Conservation (phyloP, 2,888 invertebrate species). For the Phorcus lineatus region DNA sequence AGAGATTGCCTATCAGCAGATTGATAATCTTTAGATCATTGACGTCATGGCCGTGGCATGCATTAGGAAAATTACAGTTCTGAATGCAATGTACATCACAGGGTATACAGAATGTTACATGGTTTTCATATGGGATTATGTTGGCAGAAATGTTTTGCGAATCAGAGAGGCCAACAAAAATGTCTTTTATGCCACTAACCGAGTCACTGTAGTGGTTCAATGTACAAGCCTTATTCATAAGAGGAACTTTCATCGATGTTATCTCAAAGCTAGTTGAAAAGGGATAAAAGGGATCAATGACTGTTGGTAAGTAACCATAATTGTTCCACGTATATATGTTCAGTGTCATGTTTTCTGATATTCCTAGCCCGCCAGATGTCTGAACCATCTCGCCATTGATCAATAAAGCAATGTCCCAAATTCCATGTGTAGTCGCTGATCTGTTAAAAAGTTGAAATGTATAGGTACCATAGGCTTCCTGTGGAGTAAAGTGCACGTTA, state of each 20-base stretch:
- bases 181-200: conserved; percentile 53
- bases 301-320: conserved; percentile 42
- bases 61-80: conserved; percentile 39
- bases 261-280: conserved; percentile 44
- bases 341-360: conserved; percentile 7
- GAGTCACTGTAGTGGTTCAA: too few relatives aligned
- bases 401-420: conserved; percentile 27
- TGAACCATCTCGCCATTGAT: conserved; percentile 32
- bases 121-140: conserved; percentile 34
- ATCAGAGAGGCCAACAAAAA: conserved; percentile 49
- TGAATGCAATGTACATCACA: conserved; percentile 41
- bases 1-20: conserved; percentile 12
- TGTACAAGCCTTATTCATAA: too few relatives aligned
- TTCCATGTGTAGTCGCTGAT: neutral
- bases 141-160: conserved; percentile 37
- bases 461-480: conserved; percentile 12
- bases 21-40: neutral
- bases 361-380: conserved; percentile 30
- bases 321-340: conserved; percentile 44
- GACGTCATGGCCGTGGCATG: conserved; percentile 17
- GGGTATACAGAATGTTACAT: conserved; percentile 42
- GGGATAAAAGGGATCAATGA: conserved; percentile 46
- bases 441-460: conserved; percentile 23
- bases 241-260: conserved; percentile 39
- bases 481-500: conserved; percentile 31